phyloP scores from a whole-genome alignment of 2,888 invertebrate genomes.

The Philereme vetulata region DNA sequence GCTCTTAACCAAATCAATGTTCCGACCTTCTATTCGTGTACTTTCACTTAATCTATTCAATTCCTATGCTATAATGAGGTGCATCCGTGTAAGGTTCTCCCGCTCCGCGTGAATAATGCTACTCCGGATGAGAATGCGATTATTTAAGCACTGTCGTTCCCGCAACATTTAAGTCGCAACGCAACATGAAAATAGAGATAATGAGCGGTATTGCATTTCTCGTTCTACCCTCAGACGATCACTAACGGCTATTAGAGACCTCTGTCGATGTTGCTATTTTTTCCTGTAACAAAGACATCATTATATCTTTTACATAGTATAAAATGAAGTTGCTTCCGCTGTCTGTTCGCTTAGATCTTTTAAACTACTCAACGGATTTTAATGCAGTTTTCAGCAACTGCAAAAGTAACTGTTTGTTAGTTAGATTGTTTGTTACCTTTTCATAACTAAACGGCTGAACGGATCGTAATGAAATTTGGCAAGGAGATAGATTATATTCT shows the following conservation, averaged over 20 bases:
- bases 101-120: slow-evolving; percentile 1
- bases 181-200: slow-evolving; percentile 14
- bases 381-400: too few relatives aligned
- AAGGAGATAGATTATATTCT: too few relatives aligned
- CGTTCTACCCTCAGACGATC: slow-evolving; percentile 18
- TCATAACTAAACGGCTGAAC: too few relatives aligned
- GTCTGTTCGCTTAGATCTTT: too few relatives aligned
- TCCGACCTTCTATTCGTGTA: slow-evolving; percentile 74
- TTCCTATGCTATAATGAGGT: slow-evolving; percentile 76
- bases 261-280: slow-evolving; percentile 16
- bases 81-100: slow-evolving; percentile 44
- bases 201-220: slow-evolving; percentile 20
- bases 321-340: too few relatives aligned
- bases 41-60: slow-evolving; percentile 80
- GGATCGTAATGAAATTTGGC: too few relatives aligned
- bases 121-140: slow-evolving; percentile 41
- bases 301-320: too few relatives aligned
- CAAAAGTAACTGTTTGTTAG: too few relatives aligned
- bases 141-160: slow-evolving; percentile 48
- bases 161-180: slow-evolving; percentile 20
- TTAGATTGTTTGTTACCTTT: too few relatives aligned
- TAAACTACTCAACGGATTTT: too few relatives aligned
- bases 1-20: slow-evolving; percentile 71
- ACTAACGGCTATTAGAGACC: slow-evolving; percentile 14
- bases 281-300: slow-evolving; percentile 22